Evolutionary conservation across 2,888 invertebrate genomes (phyloP).

Genomic region (Pammene aurita): DNA sequence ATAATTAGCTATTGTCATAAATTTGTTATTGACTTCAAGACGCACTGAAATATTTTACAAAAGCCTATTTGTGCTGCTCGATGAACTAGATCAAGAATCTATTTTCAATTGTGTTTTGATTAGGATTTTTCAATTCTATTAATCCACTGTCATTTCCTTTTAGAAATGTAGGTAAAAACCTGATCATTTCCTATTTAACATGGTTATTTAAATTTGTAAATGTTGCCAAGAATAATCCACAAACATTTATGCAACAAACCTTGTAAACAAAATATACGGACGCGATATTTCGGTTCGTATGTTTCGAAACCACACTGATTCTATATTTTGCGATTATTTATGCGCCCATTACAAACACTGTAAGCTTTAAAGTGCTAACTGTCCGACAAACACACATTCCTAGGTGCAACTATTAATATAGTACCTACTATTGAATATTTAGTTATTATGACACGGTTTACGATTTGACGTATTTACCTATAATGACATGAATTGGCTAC

Average conservation of each 20-base stretch:
- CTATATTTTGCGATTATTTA: slow-evolving; percentile 26
- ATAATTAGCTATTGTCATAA: no score
- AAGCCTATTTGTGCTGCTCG: slow-evolving; percentile 8
- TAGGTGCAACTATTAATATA: slow-evolving; percentile 9
- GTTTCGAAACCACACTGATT: slow-evolving; percentile 10
- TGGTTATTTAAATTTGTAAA: background rate
- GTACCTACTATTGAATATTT: background rate
- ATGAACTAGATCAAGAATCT: background rate
- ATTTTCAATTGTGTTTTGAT: slow-evolving; percentile 3
- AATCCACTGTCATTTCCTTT: no score
- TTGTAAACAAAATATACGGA: slow-evolving; percentile 24
- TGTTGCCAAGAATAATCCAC: slow-evolving; percentile 1
- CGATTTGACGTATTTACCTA: no score
- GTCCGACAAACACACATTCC: background rate
- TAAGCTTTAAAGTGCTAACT: slow-evolving; percentile 5
- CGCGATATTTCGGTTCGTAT: slow-evolving; percentile 8
- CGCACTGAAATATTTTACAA: background rate
- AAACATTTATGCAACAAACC: slow-evolving; percentile 11
- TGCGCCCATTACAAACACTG: slow-evolving; percentile 17
- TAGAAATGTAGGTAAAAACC: no score
- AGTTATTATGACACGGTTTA: no score
- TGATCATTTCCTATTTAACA: background rate
- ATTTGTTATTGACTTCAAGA: background rate
- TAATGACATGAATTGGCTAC: no score
- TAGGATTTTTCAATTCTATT: background rate